Conservation (phyloP, 1,140 invertebrate genomes). For the Akabosia matsudoensis region DNA sequence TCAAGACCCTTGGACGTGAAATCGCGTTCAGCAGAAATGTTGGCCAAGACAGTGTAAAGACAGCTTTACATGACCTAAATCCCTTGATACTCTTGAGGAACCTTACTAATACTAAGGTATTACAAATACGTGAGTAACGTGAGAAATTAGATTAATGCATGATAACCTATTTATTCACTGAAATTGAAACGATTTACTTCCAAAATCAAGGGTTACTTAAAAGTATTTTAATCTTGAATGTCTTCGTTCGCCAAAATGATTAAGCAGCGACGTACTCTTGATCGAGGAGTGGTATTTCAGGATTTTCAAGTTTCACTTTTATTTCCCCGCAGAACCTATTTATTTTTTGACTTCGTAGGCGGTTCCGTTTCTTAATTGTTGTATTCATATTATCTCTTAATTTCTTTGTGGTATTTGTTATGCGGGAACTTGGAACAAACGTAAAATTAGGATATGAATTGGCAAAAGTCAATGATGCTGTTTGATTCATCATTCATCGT, state of each 20-base stretch:
- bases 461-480: slow-evolving; percentile 74
- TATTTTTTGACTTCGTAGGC: too few relatives aligned
- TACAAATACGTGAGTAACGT: too few relatives aligned
- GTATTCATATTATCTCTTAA: neutral
- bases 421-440: slow-evolving; percentile 24
- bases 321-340: too few relatives aligned
- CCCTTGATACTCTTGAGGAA: neutral
- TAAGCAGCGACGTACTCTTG: too few relatives aligned
- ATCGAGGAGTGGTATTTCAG: too few relatives aligned
- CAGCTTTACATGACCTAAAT: slow-evolving; percentile 32
- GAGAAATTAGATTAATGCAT: too few relatives aligned
- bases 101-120: neutral
- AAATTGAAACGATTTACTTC: too few relatives aligned
- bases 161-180: too few relatives aligned
- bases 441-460: slow-evolving; percentile 64
- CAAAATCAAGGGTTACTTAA: too few relatives aligned
- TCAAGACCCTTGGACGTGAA: slow-evolving; percentile 44
- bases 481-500: slow-evolving; percentile 80
- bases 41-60: slow-evolving; percentile 31
- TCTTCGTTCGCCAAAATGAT: too few relatives aligned
- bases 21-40: slow-evolving; percentile 39
- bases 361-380: neutral
- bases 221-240: too few relatives aligned
- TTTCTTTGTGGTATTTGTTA: neutral
- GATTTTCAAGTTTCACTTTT: too few relatives aligned